phyloP scores from a whole-genome alignment of 1,140 invertebrate genomes.

The Phymastichus coffea region DNA sequence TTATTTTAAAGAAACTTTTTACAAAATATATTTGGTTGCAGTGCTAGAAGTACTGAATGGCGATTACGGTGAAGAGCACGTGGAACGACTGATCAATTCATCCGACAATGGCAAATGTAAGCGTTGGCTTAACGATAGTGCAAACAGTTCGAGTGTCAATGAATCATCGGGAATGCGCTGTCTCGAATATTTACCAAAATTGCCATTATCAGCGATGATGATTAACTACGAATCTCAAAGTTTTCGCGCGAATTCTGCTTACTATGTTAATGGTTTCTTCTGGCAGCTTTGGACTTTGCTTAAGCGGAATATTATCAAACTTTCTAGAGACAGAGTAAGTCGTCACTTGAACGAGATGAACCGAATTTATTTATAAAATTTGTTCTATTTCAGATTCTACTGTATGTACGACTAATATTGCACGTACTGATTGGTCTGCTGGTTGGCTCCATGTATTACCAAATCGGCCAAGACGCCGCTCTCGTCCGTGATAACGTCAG shows the following conservation, averaged over 20 bases:
- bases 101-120: slow-evolving; percentile 71
- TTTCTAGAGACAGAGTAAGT: slow-evolving; percentile 49
- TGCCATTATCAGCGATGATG: slow-evolving; percentile 18
- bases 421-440: slow-evolving; percentile 76
- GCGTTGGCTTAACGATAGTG: slow-evolving; percentile 50
- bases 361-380: too few relatives aligned
- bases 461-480: slow-evolving; percentile 76
- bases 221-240: slow-evolving; percentile 27
- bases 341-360: too few relatives aligned
- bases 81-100: slow-evolving; percentile 59
- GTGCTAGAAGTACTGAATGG: slow-evolving; percentile 84
- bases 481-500: slow-evolving; percentile 75
- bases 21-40: too few relatives aligned
- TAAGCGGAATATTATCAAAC: slow-evolving; percentile 58
- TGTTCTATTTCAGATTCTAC: slow-evolving; percentile 71
- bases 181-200: slow-evolving; percentile 7
- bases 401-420: slow-evolving; percentile 71
- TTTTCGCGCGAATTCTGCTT: slow-evolving; percentile 31
- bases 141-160: not conserved
- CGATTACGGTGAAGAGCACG: slow-evolving; percentile 69
- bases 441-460: slow-evolving; percentile 76
- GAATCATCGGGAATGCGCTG: not conserved
- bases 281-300: slow-evolving; percentile 63
- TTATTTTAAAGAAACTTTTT: too few relatives aligned
- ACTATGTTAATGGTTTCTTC: slow-evolving; percentile 57